Percentiles rank a stretch among this genome's conserved stretches.
These are phyloP conservation scores for Arrhamphus sclerolepis DNA, from an alignment of 2,797 vertebrate genomes.

Conservation along the genomic window DNA sequence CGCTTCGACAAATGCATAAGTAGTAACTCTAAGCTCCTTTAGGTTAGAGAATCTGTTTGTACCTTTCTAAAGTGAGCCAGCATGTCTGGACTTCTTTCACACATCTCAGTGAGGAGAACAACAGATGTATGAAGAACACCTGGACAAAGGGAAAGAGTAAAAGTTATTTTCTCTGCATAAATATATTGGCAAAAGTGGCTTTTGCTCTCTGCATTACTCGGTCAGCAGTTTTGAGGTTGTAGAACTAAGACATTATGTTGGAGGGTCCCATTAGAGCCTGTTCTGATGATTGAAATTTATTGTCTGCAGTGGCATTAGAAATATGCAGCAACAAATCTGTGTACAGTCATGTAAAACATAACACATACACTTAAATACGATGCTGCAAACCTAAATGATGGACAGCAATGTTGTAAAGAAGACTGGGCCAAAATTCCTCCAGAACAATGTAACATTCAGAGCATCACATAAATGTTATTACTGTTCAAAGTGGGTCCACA, in stretches of 20 bases:
- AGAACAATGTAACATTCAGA: too few relatives aligned
- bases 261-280: not conserved
- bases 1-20: slow-evolving; percentile 59
- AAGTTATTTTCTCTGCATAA: not conserved
- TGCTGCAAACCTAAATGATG: too few relatives aligned
- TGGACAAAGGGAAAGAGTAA: slow-evolving; percentile 53
- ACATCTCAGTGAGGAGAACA: slow-evolving; percentile 99
- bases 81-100: slow-evolving; percentile 99
- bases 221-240: not conserved
- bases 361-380: too few relatives aligned
- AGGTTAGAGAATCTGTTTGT: slow-evolving; percentile 46
- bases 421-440: too few relatives aligned
- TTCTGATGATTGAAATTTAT: not conserved
- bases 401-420: too few relatives aligned
- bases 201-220: not conserved
- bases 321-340: too few relatives aligned
- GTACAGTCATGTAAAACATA: too few relatives aligned
- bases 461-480: too few relatives aligned
- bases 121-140: slow-evolving; percentile 99
- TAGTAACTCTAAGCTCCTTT: slow-evolving; percentile 5
- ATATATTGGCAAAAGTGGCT: slow-evolving; percentile 2
- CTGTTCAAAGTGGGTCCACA: too few relatives aligned
- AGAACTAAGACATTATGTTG: not conserved
- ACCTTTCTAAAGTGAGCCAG: slow-evolving; percentile 99
- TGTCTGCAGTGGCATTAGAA: not conserved